These are phyloP conservation scores for Fulmarus glacialis DNA, from an alignment of 2,113 vertebrate genomes.

Conservation along the genomic window DNA sequence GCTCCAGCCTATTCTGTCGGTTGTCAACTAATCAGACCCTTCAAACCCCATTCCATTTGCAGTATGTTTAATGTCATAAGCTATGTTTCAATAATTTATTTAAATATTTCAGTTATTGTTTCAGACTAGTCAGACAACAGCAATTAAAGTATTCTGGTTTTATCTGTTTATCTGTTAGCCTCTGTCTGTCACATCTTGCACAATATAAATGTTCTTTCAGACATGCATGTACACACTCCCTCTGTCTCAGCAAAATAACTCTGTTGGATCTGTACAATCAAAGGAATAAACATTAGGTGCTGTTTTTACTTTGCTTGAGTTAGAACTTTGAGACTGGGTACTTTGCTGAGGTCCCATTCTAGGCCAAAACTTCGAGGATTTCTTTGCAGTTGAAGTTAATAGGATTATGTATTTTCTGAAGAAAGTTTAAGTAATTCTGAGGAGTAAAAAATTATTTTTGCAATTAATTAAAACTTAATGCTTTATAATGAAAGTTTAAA, in stretches of 20 bases:
- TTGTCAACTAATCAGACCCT: not conserved
- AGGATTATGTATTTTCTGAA: not conserved
- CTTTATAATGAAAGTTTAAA: not conserved
- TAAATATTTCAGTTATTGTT: not conserved
- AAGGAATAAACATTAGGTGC: not conserved
- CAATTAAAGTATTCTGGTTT: not conserved
- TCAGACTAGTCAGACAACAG: not conserved
- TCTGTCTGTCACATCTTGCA: not conserved
- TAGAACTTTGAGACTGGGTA: not conserved
- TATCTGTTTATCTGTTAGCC: not conserved
- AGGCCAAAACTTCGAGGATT: not conserved
- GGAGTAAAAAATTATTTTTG: not conserved
- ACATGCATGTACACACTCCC: fast-evolving
- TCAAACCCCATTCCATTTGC: not conserved
- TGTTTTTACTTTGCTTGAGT: not conserved
- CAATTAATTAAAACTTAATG: not conserved
- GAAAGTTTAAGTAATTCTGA: not conserved
- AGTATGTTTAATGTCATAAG: not conserved
- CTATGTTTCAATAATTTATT: not conserved
- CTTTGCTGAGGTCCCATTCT: not conserved
- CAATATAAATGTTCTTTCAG: not conserved
- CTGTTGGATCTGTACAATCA: not conserved
- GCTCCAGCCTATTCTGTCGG: not conserved
- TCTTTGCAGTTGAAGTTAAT: not conserved
- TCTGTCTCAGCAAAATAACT: not conserved